Base-by-base conservation (phyloP, 2,113 vertebrate species). In the Cochlearius cochlearius region DNA sequence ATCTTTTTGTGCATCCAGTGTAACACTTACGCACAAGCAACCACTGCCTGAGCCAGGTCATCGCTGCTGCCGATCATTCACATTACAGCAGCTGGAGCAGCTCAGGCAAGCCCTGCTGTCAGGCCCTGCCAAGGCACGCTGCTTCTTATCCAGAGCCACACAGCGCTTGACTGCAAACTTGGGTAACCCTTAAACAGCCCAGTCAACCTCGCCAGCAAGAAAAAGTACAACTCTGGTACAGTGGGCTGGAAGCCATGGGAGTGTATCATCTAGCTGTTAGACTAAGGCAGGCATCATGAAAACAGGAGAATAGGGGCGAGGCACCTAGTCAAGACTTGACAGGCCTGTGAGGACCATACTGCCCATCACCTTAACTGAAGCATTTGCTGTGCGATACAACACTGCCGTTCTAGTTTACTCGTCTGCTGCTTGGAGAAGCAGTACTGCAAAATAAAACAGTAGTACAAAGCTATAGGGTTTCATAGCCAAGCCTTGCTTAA, bases 31-130 rank as follows among this genome's bases (percentile, higher is more conserved):
- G 6, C 39, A 26, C 22, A 36, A 36, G 21, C 27, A 71, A 30
- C 19, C 15, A 3, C 34, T 47, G 19, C 68, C 67, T 5, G 7
- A n/a, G 41, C 43, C 49, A 34, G 49, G 29, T 16, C 50, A 34
- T 5, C 19, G 2, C 14, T 39, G 45, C 39, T 49, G 50, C 17
- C 43, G 32, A 5, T 2, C 2, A 3, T 25, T 34, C 6, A 6
- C 23, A 0, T 12, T 2, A 4, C 2, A 22, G 73, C 1, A 0
- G 11, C 21, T 7, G 41, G 53, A 7, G n/a, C 66, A 74, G 56
- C 49, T 34, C 34, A 9, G 34, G 38, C 6, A 12, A 30, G 17
- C 50, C 5, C 9, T 9, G 12, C 36, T 67, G 34, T 5, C 60
- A n/a, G 45, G 30, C 20, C 29, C 41, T 49, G 56, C 53, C 66